These are phyloP conservation scores for Sapayoa aenigma DNA, from an alignment of 2,113 vertebrate species.

Conservation along the genomic window DNA sequence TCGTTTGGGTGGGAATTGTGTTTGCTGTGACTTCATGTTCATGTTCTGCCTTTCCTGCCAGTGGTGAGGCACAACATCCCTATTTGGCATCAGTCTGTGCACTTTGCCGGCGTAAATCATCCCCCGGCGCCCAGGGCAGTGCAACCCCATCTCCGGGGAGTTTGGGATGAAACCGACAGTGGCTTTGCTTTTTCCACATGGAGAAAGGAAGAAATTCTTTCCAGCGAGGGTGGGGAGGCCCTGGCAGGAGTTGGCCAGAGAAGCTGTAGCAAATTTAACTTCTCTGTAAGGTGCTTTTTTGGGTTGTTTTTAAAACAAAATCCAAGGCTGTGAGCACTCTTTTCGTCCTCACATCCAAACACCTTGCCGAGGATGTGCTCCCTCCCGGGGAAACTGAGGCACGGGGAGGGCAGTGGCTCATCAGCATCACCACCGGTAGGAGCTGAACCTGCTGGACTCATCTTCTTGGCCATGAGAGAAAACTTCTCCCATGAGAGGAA, in stretches of 20 bases:
- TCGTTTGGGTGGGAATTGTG: fast-evolving
- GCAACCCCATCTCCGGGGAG: not conserved
- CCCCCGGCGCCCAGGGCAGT: fast-evolving
- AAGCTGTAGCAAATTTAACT: not conserved
- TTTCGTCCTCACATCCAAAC: not conserved
- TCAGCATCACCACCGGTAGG: not conserved
- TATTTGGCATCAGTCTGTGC: not conserved
- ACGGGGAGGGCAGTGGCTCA: fast-evolving
- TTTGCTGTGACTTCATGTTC: fast-evolving
- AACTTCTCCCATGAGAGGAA: not conserved
- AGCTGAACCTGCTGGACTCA: not conserved
- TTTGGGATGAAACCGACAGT: fast-evolving
- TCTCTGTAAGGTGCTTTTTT: not conserved
- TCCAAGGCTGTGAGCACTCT: not conserved
- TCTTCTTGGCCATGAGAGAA: not conserved
- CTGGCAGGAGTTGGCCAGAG: not conserved
- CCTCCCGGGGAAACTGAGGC: slow-evolving; percentile 23
- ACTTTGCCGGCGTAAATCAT: not conserved
- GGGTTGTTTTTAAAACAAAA: not conserved
- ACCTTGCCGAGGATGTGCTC: not conserved
- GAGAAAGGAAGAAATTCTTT: not conserved
- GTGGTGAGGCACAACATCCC: not conserved
- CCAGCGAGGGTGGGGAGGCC: not conserved
- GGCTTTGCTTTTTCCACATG: not conserved
- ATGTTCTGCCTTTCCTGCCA: fast-evolving